Percentiles rank a stretch among this genome's conserved stretches.
phyloP scores from a whole-genome alignment of 2,888 invertebrate species.

The Cryptophagus acutangulus region DNA sequence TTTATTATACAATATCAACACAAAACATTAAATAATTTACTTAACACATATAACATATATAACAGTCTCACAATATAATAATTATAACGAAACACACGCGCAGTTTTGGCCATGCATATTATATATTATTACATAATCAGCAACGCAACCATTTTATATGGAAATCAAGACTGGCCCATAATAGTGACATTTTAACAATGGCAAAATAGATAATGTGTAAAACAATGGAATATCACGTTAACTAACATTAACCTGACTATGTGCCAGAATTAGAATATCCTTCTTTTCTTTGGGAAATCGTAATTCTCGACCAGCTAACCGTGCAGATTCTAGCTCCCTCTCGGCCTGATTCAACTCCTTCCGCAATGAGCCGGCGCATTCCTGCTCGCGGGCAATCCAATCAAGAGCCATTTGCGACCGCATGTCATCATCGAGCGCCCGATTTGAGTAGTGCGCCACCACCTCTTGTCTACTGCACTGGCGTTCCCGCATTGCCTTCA shows the following conservation, averaged over 20 bases:
- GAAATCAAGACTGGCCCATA: slow-evolving; percentile 17
- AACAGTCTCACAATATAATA: slow-evolving; percentile 31
- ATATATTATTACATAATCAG: not conserved
- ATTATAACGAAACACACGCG: not conserved
- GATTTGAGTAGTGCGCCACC: slow-evolving; percentile 88
- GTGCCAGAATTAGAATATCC: slow-evolving; percentile 85
- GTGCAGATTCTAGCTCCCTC: slow-evolving; percentile 77
- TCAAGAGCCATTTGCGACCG: slow-evolving; percentile 93
- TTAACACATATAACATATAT: slow-evolving; percentile 32
- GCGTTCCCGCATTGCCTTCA: slow-evolving; percentile 91
- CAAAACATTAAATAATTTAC: slow-evolving; percentile 34
- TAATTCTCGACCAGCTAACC: slow-evolving; percentile 83
- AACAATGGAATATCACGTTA: slow-evolving; percentile 24
- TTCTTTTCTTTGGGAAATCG: slow-evolving; percentile 94
- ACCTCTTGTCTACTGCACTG: slow-evolving; percentile 92
- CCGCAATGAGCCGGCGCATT: slow-evolving; percentile 69
- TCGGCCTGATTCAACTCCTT: slow-evolving; percentile 80
- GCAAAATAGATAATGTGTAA: slow-evolving; percentile 11
- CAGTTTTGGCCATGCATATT: not conserved
- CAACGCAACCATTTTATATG: slow-evolving; percentile 7
- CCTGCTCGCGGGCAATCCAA: slow-evolving; percentile 83
- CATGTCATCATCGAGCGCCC: slow-evolving; percentile 92
- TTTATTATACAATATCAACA: slow-evolving; percentile 33
- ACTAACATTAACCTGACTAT: slow-evolving; percentile 67
- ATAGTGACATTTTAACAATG: slow-evolving; percentile 16